Conservation (phyloP, 2,113 vertebrate species). For the Shinisaurus crocodilurus region DNA sequence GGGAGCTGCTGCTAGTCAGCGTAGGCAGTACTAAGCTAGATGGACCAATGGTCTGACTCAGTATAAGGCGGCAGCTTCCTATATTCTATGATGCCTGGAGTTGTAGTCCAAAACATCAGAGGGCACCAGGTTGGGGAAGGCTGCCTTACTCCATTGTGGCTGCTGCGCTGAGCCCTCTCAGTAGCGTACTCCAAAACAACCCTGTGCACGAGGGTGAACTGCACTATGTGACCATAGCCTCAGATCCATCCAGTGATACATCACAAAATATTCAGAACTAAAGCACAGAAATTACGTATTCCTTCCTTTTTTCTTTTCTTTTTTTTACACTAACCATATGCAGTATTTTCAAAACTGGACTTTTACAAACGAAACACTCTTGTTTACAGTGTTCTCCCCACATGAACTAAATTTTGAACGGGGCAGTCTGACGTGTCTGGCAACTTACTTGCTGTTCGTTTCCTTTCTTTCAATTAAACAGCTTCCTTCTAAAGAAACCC, state of each 20-base stretch:
- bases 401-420: neutral
- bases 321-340: neutral
- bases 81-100: too few species aligned
- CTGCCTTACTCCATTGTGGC: neutral
- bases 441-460: slow-evolving; percentile 92
- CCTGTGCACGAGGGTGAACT: neutral
- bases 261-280: neutral
- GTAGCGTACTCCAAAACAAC: neutral
- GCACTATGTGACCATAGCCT: neutral
- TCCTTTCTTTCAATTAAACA: slow-evolving; percentile 96
- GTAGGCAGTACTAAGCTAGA: too few species aligned
- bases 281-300: neutral
- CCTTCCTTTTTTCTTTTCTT: too few species aligned
- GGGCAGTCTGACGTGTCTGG: neutral
- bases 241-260: neutral
- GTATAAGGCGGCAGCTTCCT: too few species aligned
- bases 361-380: neutral
- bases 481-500: slow-evolving; percentile 93
- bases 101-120: neutral
- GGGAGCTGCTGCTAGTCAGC: too few species aligned
- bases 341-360: neutral
- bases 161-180: neutral
- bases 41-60: too few species aligned
- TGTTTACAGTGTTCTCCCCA: neutral
- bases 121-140: neutral